phyloP scores from a whole-genome alignment of 2,797 vertebrate species.

The Zenarchopterus dispar region DNA sequence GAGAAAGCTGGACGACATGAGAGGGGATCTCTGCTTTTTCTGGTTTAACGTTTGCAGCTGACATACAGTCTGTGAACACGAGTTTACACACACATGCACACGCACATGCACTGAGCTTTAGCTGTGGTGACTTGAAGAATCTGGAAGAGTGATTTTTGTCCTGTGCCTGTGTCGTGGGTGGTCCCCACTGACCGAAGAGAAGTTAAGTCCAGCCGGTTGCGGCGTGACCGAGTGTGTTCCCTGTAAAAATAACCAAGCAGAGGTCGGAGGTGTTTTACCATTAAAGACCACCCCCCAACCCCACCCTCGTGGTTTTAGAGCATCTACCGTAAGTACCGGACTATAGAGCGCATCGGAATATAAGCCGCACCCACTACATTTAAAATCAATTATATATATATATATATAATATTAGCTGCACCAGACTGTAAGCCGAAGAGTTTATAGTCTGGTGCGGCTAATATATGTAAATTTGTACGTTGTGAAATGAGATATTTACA shows the following conservation, averaged over 20 bases:
- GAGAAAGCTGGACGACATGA: background rate
- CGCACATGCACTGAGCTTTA: background rate
- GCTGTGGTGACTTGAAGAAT: constrained; percentile 29
- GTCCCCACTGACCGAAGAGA: constrained; percentile 36
- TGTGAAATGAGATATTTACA: no score
- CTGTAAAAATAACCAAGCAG: constrained; percentile 1
- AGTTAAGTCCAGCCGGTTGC: constrained; percentile 19
- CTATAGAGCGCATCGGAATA: no score
- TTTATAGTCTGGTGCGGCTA: no score
- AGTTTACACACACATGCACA: background rate
- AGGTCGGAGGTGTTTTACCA: constrained; percentile 17
- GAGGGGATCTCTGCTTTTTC: constrained; percentile 8
- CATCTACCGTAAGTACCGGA: no score
- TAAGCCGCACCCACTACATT: no score
- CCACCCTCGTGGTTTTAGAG: background rate
- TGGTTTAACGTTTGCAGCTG: constrained; percentile 45
- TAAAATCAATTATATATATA: no score
- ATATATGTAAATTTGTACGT: no score
- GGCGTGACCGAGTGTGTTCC: constrained; percentile 19
- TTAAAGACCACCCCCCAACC: no score
- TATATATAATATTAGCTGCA: no score
- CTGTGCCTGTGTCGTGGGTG: constrained; percentile 44
- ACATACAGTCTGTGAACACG: constrained; percentile 29
- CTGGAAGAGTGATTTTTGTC: constrained; percentile 41
- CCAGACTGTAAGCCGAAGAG: no score